Base-by-base conservation (phyloP, 2,888 invertebrate genomes). In the Volucella bombylans region DNA sequence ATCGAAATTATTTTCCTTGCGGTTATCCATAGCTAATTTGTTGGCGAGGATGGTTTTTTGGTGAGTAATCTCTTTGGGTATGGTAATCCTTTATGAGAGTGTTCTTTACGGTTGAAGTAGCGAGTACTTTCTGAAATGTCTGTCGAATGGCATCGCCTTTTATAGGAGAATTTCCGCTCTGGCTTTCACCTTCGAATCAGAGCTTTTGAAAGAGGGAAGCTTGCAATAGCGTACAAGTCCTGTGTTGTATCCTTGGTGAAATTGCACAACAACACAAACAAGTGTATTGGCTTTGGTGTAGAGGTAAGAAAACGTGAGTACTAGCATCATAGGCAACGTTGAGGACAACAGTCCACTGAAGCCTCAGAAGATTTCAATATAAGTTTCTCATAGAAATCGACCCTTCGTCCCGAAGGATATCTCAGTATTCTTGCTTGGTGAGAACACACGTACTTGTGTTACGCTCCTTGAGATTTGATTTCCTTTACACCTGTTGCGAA, bases 401-500 rank as follows among this genome's bases (percentile, higher is more conserved):
- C 23, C n/a, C 14, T 4, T n/a, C 15, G 0, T 4, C n/a, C 31
- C 45, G 31, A 9, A 10, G 23, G 67, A 12, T 31, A n/a, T 50
- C 15, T 12, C 6, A 31, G 31, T 31, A 31, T 31, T 6, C 31
- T 6, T 31, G 31, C 6, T 31, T 31, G 6, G 4, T 31, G 4
- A 6, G 31, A 31, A 6, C 31, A 45, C 14, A 15, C 15, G 11
- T 31, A 18, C 12, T 57, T 59, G 11, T 47, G 45, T n/a, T 4
- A 39, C 50, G 68, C 12, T 11, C 61, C 8, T 62, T 64, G 65
- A 72, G 55, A 47, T 78, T 38, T 77, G 72, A 80, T 80, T 59
- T 61, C 55, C 14, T 71, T 85, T 14, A 57, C 85, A 85, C 85
- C 76, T 85, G 76, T 85, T 72, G 85, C 31, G 43, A 61, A 41